A percentile compares a stretch with the other conserved stretches of the same genome.
These are phyloP conservation scores for Coptodon bakossiorum DNA, from an alignment of 2,113 vertebrate genomes.

Conservation along the genomic window DNA sequence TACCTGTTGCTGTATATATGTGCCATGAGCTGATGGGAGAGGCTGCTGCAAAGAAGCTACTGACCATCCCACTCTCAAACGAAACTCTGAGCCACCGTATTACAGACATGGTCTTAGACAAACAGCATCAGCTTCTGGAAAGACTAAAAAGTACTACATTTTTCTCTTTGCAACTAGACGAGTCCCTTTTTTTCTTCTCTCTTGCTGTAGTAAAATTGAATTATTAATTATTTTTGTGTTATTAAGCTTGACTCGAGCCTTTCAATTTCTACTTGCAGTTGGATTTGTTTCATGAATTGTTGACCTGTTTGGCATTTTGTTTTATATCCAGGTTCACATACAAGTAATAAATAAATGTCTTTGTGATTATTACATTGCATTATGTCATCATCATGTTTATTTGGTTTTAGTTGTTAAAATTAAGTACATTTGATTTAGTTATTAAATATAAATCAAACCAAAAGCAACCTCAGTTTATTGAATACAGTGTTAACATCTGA, in stretches of 20 bases:
- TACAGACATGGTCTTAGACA: neutral
- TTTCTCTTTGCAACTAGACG: neutral
- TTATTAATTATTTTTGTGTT: neutral
- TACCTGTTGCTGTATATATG: accelerated
- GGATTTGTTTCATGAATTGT: neutral
- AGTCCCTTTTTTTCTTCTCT: neutral
- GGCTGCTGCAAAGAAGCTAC: neutral
- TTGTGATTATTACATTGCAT: neutral
- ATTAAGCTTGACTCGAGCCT: neutral
- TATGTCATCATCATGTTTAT: neutral
- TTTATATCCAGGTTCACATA: neutral
- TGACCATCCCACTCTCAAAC: neutral
- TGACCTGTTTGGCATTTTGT: neutral
- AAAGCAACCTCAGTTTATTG: neutral
- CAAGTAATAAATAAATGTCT: neutral
- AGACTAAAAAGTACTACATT: neutral
- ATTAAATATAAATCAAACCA: neutral
- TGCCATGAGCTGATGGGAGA: neutral
- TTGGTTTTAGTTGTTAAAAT: neutral
- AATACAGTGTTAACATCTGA: neutral
- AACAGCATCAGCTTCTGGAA: neutral
- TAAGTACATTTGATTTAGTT: neutral
- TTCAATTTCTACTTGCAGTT: neutral
- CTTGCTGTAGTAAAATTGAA: neutral
- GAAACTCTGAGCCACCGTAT: accelerated